These are phyloP conservation scores for Agriopis aurantiaria DNA, from an alignment of 2,888 invertebrate species.

Conservation along the genomic window DNA sequence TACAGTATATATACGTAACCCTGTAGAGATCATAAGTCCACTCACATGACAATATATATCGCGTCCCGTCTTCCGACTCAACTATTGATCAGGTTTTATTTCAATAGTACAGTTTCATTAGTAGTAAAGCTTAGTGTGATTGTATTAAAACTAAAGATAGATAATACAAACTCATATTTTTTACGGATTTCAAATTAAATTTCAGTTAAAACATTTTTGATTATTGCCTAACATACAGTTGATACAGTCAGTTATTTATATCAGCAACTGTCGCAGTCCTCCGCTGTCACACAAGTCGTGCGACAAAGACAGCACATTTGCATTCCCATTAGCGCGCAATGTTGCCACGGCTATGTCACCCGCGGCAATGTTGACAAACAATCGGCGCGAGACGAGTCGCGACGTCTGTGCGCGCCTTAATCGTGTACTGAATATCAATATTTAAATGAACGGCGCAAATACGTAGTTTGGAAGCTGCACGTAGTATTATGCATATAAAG, in stretches of 20 bases:
- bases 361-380: constrained; percentile 25
- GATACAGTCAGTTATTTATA: neutral
- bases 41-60: too few species aligned
- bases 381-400: constrained; percentile 21
- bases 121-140: too few species aligned
- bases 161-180: neutral
- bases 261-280: constrained; percentile 1
- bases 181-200: too few species aligned
- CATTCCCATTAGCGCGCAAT: constrained; percentile 57
- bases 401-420: constrained; percentile 28
- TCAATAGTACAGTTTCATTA: too few species aligned
- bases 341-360: constrained; percentile 35
- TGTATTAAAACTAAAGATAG: neutral
- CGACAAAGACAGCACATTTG: constrained; percentile 54
- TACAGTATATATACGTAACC: too few species aligned
- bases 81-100: too few species aligned
- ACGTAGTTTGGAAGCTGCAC: neutral
- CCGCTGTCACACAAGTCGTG: neutral
- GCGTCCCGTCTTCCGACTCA: too few species aligned
- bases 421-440: constrained; percentile 19
- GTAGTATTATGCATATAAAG: constrained; percentile 2
- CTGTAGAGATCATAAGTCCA: too few species aligned
- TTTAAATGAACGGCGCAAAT: constrained; percentile 3
- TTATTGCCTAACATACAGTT: neutral
- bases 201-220: too few species aligned